These are phyloP conservation scores for Byasa hedistus DNA, from an alignment of 2,888 invertebrate species.

Conservation along the genomic window DNA sequence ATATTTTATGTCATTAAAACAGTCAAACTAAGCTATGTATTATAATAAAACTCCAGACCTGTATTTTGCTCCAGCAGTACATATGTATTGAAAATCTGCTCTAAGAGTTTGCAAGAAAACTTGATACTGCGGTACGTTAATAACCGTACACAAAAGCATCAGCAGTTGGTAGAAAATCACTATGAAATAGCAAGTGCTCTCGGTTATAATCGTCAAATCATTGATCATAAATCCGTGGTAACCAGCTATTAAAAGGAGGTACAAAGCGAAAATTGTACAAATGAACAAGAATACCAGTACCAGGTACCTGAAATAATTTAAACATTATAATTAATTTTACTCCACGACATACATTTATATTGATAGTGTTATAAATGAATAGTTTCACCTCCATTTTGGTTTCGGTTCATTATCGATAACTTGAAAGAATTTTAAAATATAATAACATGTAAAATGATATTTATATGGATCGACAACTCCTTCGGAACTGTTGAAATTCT, in stretches of 20 bases:
- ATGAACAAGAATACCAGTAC: conserved; percentile 33
- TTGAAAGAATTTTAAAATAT: conserved; percentile 46
- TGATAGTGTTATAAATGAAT: conserved; percentile 4
- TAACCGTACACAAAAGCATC: conserved; percentile 44
- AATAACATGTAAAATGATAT: conserved; percentile 52
- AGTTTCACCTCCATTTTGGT: conserved; percentile 46
- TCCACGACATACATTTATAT: background rate
- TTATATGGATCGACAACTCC: conserved; percentile 51
- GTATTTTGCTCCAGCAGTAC: conserved; percentile 45
- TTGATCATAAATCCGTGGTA: conserved; percentile 40
- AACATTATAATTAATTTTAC: background rate
- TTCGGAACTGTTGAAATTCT: conserved; percentile 42
- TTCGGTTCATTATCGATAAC: conserved; percentile 46
- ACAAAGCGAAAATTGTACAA: conserved; percentile 32
- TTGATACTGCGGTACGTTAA: conserved; percentile 44
- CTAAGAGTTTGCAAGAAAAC: conserved; percentile 44
- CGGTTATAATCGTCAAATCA: conserved; percentile 46
- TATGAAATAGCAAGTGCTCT: conserved; percentile 49
- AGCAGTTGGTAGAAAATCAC: conserved; percentile 49
- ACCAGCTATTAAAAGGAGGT: conserved; percentile 32
- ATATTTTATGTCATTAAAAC: background rate
- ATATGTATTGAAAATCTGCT: conserved; percentile 53
- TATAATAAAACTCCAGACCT: conserved; percentile 39
- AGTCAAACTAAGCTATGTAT: background rate
- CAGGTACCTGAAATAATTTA: conserved; percentile 40